A percentile compares a stretch with the other conserved stretches of the same genome.
phyloP scores from a whole-genome alignment of 2,113 vertebrate genomes.

The Oreochromis aureus region DNA sequence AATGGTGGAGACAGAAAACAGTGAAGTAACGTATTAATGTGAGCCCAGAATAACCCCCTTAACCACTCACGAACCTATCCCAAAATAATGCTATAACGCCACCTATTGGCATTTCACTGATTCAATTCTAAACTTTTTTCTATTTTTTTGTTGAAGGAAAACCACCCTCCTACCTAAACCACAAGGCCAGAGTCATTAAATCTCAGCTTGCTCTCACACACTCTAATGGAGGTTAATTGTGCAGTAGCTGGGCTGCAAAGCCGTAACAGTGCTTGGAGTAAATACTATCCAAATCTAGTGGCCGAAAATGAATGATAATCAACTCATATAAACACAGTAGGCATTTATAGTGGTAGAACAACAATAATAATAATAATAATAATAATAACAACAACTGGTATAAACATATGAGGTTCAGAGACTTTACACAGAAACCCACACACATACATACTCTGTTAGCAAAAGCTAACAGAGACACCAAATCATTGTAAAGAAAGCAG shows the following conservation, averaged over 20 bases:
- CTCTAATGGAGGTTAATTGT: constrained; percentile 1
- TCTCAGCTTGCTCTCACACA: neutral
- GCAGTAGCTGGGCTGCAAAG: neutral
- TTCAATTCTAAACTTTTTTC: neutral
- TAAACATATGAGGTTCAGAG: neutral
- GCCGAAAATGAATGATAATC: neutral
- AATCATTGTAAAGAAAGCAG: neutral
- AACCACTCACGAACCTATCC: neutral
- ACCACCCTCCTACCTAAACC: neutral
- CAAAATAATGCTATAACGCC: constrained; percentile 15
- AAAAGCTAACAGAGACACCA: neutral
- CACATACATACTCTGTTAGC: neutral
- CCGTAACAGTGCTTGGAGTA: neutral
- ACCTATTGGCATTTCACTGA: constrained; percentile 19
- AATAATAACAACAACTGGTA: neutral
- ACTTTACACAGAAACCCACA: neutral
- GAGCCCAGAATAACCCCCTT: neutral
- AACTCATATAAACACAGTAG: neutral
- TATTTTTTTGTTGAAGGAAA: neutral
- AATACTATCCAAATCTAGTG: neutral
- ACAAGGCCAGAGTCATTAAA: constrained; percentile 7
- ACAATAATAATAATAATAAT: too few species aligned
- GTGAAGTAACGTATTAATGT: neutral
- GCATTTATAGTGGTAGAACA: neutral
- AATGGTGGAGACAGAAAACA: neutral